Evolutionary conservation across 2,888 invertebrate genomes (phyloP).

Genomic region (Apotomis capreana): DNA sequence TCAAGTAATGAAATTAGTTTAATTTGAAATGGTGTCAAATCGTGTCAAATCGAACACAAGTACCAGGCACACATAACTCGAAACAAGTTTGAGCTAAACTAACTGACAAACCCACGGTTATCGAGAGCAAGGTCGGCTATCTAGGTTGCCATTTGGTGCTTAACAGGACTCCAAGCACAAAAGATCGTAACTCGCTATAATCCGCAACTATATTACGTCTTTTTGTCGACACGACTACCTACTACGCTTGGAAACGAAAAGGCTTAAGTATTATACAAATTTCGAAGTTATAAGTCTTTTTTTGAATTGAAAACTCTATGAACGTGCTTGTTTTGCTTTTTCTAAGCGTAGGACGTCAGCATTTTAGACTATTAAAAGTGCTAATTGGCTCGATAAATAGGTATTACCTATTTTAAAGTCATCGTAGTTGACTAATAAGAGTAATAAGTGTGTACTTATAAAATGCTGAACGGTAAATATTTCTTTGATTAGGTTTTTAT

Average conservation of each 20-base stretch:
- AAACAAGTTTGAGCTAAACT: constrained; percentile 16
- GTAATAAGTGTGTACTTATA: background rate
- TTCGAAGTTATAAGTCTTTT: background rate
- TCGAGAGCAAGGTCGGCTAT: constrained; percentile 54
- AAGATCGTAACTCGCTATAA: background rate
- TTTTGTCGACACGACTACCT: background rate
- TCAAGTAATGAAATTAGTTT: too few relatives aligned
- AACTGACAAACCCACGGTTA: constrained; percentile 44
- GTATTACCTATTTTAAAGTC: background rate
- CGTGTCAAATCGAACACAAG: background rate
- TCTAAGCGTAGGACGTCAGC: background rate
- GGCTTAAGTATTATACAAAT: background rate
- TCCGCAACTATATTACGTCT: background rate
- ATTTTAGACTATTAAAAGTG: constrained; percentile 11
- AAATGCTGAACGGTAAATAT: background rate
- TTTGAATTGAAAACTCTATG: background rate
- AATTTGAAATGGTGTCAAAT: background rate
- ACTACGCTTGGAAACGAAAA: background rate
- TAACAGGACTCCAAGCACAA: background rate
- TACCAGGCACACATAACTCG: background rate
- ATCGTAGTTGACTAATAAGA: background rate
- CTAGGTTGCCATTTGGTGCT: constrained; percentile 50
- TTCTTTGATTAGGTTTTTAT: background rate
- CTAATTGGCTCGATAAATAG: constrained; percentile 1
- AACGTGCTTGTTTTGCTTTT: background rate